Conservation (phyloP, 2,888 invertebrate species). For the Dysmachus trigonus region DNA sequence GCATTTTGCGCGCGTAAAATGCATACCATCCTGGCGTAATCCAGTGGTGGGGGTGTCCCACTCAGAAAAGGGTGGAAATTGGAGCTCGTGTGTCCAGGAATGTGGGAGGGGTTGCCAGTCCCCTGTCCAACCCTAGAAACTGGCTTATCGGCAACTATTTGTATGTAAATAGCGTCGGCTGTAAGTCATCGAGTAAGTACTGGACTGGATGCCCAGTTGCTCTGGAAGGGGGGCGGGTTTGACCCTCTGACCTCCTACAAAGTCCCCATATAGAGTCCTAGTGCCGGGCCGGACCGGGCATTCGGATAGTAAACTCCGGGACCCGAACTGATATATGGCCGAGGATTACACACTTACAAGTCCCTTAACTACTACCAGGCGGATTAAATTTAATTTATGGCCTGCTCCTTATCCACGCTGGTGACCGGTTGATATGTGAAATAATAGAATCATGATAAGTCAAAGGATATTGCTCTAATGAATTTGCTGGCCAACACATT, state of each 20-base stretch:
- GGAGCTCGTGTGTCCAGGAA: background rate
- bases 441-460: slow-evolving; percentile 36
- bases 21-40: background rate
- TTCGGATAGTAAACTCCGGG: background rate
- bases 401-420: slow-evolving; percentile 2
- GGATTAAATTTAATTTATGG: slow-evolving; percentile 34
- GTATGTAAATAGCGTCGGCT: slow-evolving; percentile 19
- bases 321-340: slow-evolving; percentile 21
- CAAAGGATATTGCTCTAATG: slow-evolving; percentile 15
- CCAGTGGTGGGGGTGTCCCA: too few species aligned
- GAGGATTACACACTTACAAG: slow-evolving; percentile 33
- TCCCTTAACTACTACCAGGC: slow-evolving; percentile 16
- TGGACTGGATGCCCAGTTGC: background rate
- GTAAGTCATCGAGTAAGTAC: slow-evolving; percentile 30
- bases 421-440: slow-evolving; percentile 11
- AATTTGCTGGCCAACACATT: slow-evolving; percentile 18
- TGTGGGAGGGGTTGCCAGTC: background rate
- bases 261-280: background rate
- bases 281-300: background rate
- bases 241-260: slow-evolving; percentile 15
- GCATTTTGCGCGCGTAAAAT: slow-evolving; percentile 10
- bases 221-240: too few species aligned
- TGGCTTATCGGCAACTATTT: slow-evolving; percentile 29
- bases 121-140: background rate
- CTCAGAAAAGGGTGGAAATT: background rate